Conservation (phyloP, 2,888 invertebrate species). For the Lutraria lutraria region DNA sequence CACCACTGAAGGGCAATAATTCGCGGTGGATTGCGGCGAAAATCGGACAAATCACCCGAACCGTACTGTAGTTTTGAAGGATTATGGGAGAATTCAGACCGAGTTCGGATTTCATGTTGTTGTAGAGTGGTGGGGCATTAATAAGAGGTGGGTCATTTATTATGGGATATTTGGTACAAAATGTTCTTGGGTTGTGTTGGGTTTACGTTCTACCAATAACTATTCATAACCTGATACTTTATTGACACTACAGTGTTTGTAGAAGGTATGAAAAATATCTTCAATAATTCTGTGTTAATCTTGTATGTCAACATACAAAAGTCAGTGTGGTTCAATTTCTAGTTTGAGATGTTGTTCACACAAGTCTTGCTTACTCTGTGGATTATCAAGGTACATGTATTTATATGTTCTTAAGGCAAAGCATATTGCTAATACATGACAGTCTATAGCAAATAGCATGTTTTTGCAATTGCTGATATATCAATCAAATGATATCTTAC, state of each 20-base stretch:
- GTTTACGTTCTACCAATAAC: background rate
- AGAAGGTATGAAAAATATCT: slow-evolving; percentile 17
- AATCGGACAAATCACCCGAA: no score
- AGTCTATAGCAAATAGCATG: background rate
- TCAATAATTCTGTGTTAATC: slow-evolving; percentile 4
- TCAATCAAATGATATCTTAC: background rate
- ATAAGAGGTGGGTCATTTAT: no score
- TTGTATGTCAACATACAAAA: background rate
- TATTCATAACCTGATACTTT: slow-evolving; percentile 14
- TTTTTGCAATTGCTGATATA: background rate
- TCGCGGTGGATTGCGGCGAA: no score
- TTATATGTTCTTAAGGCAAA: no score
- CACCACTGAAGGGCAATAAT: no score
- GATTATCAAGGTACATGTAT: background rate
- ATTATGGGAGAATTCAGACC: no score
- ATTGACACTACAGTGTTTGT: background rate
- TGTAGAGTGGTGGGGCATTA: no score
- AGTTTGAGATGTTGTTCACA: background rate
- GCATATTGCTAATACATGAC: no score
- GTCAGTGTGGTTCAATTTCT: background rate
- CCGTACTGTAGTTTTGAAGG: no score
- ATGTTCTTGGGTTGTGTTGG: background rate
- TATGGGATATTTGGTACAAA: no score
- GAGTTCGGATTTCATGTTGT: no score
- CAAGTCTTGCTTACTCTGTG: background rate